Base-by-base conservation (phyloP, 2,113 vertebrate genomes). In the Acrocephalus kingi region DNA sequence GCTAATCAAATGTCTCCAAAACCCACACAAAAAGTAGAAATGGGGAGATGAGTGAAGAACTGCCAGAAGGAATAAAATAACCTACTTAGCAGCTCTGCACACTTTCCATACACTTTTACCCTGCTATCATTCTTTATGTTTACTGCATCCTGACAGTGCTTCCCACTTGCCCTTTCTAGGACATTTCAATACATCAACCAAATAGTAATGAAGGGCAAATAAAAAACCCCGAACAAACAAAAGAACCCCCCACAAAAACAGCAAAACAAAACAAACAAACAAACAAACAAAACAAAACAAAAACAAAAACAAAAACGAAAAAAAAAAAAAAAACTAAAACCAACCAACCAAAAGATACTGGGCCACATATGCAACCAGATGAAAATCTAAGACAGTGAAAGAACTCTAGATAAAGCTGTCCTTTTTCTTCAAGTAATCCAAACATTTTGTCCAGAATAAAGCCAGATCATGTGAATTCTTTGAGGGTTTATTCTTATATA, bases 1-100 rank as follows among this genome's bases (percentile, higher is more conserved):
- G 76, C 79, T 94, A 95, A 95, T 91, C 83, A 92, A 91, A 94
- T 41, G 94, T 72, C 89, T 95, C 92, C 73, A 90, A 81, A 95
- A 69, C 54, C 88, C 91, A 88, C 49, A 76, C 45, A 66, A 68
- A 52, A 54, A 79, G 49, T 3, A 76, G n/a, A 78, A 92, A 87
- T 0, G 7, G 18, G 31, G 41, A 95, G 41, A 88, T 49, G 39
- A 31, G 43, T 58, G 79, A 81, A 55, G 72, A 77, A 68, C 33
- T 91, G 76, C 69, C 52, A 90, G 56, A 73, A 64, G 45, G 49
- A 89, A 73, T 39, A 80, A 84, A 93, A 77, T 39, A 78, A 74
- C 31, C 25, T 80, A 13, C 55, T 72, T 39, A 89, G 39, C 24
- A 56, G 58, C 63, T 63, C 28, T 48, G 39, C 54, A 86, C 31